Evolutionary conservation across 2,888 invertebrate genomes (phyloP).

Genomic region (Dioctria rufipes): DNA sequence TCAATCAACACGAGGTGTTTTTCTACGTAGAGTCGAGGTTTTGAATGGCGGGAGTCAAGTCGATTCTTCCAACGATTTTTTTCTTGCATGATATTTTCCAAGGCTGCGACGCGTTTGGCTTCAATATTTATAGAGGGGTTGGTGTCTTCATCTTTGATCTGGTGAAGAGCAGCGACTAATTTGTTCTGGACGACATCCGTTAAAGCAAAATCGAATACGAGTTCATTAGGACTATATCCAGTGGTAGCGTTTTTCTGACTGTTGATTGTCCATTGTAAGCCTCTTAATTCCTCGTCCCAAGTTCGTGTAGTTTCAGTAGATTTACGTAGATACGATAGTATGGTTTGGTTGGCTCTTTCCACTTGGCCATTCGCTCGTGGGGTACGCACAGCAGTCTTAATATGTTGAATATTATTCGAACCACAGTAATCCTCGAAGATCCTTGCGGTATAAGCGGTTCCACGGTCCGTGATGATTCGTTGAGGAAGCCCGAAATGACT

Average conservation of each 20-base stretch:
- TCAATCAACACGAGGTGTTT: constrained; percentile 24
- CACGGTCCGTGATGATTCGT: neutral
- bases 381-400: neutral
- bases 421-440: constrained; percentile 4
- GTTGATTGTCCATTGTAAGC: constrained; percentile 8
- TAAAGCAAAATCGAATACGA: neutral
- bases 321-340: constrained; percentile 6
- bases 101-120: no score
- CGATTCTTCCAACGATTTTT: constrained; percentile 15
- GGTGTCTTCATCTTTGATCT: no score
- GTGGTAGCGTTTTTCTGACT: constrained; percentile 3
- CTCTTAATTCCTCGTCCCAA: neutral
- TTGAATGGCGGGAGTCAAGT: constrained; percentile 27
- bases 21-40: constrained; percentile 7
- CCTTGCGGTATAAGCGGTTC: neutral
- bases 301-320: neutral
- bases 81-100: neutral
- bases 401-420: neutral
- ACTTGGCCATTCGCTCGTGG: constrained; percentile 25
- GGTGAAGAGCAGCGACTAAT: neutral
- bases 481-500: neutral
- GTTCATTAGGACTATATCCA: neutral
- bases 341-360: constrained; percentile 9
- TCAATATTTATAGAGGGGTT: no score
- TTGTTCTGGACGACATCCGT: neutral